Evolutionary conservation across 2,888 invertebrate species (phyloP).

Genomic region (Sminthurinus aureus): DNA sequence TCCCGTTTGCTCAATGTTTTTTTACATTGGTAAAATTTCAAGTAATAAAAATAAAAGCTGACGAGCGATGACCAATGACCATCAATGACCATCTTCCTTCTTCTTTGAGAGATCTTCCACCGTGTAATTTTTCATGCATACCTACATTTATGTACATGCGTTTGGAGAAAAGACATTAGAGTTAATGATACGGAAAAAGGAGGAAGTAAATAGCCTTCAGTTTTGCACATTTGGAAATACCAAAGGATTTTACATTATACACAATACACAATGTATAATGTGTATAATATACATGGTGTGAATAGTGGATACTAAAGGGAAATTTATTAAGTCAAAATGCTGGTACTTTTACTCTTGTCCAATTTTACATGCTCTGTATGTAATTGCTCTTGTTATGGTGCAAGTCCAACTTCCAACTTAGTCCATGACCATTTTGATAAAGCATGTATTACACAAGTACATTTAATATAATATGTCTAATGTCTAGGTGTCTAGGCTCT

Average conservation of each 20-base stretch:
- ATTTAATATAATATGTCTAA: too few relatives aligned
- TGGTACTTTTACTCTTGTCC: slow-evolving; percentile 1
- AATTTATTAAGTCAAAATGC: slow-evolving; percentile 10
- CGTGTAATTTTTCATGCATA: neutral
- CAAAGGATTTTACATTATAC: too few relatives aligned
- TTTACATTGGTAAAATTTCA: too few relatives aligned
- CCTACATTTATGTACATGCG: too few relatives aligned
- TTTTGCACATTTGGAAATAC: neutral
- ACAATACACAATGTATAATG: too few relatives aligned
- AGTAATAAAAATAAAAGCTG: neutral
- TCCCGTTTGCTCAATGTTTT: too few relatives aligned
- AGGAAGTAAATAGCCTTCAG: neutral
- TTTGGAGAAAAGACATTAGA: neutral
- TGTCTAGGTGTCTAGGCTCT: too few relatives aligned
- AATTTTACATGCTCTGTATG: neutral
- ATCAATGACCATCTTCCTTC: too few relatives aligned
- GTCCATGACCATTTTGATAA: neutral
- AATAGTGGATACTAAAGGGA: neutral
- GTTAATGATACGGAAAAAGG: neutral
- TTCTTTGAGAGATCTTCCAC: too few relatives aligned
- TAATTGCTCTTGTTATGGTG: neutral
- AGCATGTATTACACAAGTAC: too few relatives aligned
- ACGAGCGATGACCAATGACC: neutral
- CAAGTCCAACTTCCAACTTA: neutral
- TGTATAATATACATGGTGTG: neutral